Evolutionary conservation across 2,113 vertebrate genomes (phyloP), one percentile per base, ranked within the genome.

Genomic region (Melanerpes formicivorus): DNA sequence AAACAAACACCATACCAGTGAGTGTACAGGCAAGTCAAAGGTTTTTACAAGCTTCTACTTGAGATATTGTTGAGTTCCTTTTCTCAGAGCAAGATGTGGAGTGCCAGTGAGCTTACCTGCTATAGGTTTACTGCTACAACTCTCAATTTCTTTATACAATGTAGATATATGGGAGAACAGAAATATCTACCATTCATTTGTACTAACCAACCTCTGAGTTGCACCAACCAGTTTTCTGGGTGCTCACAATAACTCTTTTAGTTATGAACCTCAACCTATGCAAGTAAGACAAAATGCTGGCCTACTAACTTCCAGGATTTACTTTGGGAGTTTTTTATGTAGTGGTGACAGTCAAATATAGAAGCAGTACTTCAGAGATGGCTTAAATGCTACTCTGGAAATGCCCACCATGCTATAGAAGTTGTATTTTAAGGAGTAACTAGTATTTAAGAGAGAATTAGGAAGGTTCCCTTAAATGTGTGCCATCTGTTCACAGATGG

Each of bases 1-100:
- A 93, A 80, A 67, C 56, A 95, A 96, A 93, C 89, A 93, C 16
- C 44, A 84, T 48, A 89, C 63, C 89, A 72, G 30, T 44, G 58
- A 94, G 56, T 32, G 64, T 56, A 80, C 52, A 83, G 60, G 23
- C n/a, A 93, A 65, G 19, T 18, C n/a, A 66, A 56, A 86, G 14
- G n/a, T 34, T 88, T 87, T 78, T 74, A 83, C 3, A 11, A 71
- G 37, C 11, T 80, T 86, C 60, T 67, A 9, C 65, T 14, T 58
- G 67, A 83, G 42, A 29, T 80, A 48, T 12, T 71, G 23, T 21
- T 71, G 56, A 90, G 14, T 77, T 91, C 80, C 10, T 27, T 80
- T 66, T 84, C 65, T 81, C 52, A 85, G 21, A 63, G 27, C 11
- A 79, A 84, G 40, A 29, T 13, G 17, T 19, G 22, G 55, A 59